A percentile compares a stretch with the other conserved stretches of the same genome.
Conservation (phyloP, 2,888 invertebrate genomes). For the Microchrysa polita region DNA sequence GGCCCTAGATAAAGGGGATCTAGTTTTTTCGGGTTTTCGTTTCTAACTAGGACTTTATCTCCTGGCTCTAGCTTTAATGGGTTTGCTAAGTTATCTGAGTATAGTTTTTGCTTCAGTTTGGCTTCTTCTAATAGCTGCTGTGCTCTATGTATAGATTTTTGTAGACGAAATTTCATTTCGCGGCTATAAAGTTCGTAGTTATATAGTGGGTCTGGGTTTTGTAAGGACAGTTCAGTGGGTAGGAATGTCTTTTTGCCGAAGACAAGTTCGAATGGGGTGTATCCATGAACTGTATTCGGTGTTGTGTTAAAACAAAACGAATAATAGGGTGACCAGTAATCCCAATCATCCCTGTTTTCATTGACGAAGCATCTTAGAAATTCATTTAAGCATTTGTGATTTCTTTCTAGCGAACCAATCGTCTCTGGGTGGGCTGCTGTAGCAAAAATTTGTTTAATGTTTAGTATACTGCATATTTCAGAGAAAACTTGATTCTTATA, state of each 20-base stretch:
- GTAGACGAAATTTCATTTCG: constrained; percentile 42
- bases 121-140: constrained; percentile 34
- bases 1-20: no score
- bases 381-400: constrained; percentile 51
- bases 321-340: constrained; percentile 47
- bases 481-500: constrained; percentile 48
- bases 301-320: constrained; percentile 47
- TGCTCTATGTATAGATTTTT: constrained; percentile 34
- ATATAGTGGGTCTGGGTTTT: constrained; percentile 40
- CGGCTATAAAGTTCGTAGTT: constrained; percentile 43
- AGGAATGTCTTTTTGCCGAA: constrained; percentile 43
- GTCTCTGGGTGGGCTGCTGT: constrained; percentile 50
- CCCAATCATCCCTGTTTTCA: constrained; percentile 45
- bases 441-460: constrained; percentile 45
- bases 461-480: constrained; percentile 41
- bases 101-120: no score
- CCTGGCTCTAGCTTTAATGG: background rate
- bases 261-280: constrained; percentile 46
- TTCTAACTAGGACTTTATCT: no score
- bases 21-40: no score
- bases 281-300: constrained; percentile 36
- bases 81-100: background rate
- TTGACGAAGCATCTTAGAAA: constrained; percentile 48
- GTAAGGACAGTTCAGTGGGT: constrained; percentile 25
- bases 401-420: constrained; percentile 51